phyloP scores from a whole-genome alignment of 2,888 invertebrate species.

The Leucoptera coffeella region DNA sequence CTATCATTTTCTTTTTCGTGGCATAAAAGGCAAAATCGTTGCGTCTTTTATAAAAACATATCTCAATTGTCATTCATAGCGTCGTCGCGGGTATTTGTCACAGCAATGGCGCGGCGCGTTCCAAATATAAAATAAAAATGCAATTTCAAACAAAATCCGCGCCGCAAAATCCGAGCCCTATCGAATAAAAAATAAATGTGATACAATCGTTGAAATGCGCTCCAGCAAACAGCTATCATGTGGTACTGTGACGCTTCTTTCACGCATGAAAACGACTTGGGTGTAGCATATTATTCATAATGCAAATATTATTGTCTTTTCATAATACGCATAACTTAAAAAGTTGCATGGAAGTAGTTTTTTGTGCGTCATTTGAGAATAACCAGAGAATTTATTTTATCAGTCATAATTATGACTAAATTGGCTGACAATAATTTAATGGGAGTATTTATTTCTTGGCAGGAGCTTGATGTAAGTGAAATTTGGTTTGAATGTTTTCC shows the following conservation, averaged over 20 bases:
- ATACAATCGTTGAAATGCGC: conserved; percentile 15
- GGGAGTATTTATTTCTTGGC: no score
- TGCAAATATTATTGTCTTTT: no score
- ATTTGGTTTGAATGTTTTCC: no score
- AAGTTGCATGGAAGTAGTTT: conserved; percentile 1
- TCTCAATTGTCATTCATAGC: conserved; percentile 54
- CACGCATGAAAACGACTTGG: no score
- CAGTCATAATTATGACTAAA: neutral
- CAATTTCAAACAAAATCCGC: conserved; percentile 48
- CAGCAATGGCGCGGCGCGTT: conserved; percentile 38
- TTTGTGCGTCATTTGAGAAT: conserved; percentile 3
- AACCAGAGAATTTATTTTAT: conserved; percentile 1
- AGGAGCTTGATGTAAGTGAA: no score
- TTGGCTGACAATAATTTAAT: no score
- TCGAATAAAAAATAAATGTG: conserved; percentile 43
- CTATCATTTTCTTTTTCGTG: conserved; percentile 48
- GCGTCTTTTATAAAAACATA: conserved; percentile 49
- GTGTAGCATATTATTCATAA: conserved; percentile 1
- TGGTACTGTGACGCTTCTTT: no score
- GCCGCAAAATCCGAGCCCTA: conserved; percentile 27
- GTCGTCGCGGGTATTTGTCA: conserved; percentile 48
- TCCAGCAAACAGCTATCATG: no score
- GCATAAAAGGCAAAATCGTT: conserved; percentile 42
- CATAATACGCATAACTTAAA: neutral
- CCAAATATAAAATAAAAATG: conserved; percentile 53